Evolutionary conservation across 2,888 invertebrate genomes (phyloP), one percentile per base, ranked within the genome.

Genomic region (Salticus scenicus): DNA sequence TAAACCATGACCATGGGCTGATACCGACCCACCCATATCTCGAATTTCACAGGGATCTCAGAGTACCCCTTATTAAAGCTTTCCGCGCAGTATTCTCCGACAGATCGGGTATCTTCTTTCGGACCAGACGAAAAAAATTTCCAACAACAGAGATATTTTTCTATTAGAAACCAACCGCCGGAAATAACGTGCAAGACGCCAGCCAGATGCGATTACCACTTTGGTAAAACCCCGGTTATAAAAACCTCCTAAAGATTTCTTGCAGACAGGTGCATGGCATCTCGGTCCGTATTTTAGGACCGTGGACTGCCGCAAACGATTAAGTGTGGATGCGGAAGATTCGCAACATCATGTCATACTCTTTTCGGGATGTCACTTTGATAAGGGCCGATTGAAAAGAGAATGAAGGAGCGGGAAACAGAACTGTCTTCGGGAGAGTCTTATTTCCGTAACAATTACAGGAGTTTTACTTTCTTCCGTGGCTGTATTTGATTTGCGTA

Each of bases 111-210:
- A 47, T 82, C 70, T 47, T n/a, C 70, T 82, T 82, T 33, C 70
- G 14, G 14, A 8, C 63, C 17, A 5, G n/a, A 24, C 31, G 31
- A 27, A 20, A 20, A 51, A 37, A 63, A 57, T 33, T 67, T 67
- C 76, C 57, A 12, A 57, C 27, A 24, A 24, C 57, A 24, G 57
- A 24, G 57, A 57, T 28, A 30, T 30, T 63, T 64, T 47, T 41
- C 75, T 20, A 82, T 82, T 82, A 28, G 70, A 31, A 47, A 70
- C 47, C 77, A 77, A 42, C 67, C 77, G 77, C 77, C 83, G 77
- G 83, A 84, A 84, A 73, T 84, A 84, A 84, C 73, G 33, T 64
- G 83, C 10, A 24, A 37, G 83, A 77, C 83, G 83, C 83, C 83
- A 77, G 83, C 83, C 83, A 73, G 72, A 67, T 67, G 77, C 64